A percentile compares a stretch with the other conserved stretches of the same genome.
Conservation (phyloP, 2,113 vertebrate genomes). For the Nymphicus hollandicus region DNA sequence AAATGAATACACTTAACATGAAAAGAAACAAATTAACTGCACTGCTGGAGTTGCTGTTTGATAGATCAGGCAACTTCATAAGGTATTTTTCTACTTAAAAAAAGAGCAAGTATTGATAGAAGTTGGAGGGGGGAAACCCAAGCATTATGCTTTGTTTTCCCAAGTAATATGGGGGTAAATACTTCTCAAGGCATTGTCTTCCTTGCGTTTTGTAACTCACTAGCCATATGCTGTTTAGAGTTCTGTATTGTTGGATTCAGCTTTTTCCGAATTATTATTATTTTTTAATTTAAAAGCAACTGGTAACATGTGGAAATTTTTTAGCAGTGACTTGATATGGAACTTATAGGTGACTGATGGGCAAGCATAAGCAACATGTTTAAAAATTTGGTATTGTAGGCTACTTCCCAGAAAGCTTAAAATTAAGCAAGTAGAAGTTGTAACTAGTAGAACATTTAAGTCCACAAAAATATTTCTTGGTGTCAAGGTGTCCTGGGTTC, state of each 20-base stretch:
- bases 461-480: neutral
- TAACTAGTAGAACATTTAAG: neutral
- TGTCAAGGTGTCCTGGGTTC: neutral
- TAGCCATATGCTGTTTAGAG: neutral
- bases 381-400: neutral
- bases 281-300: neutral
- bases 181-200: neutral
- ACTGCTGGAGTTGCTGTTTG: neutral
- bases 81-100: neutral
- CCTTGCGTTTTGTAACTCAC: neutral
- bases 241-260: neutral
- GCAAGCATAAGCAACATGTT: neutral
- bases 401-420: neutral
- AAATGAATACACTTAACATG: neutral
- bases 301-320: neutral
- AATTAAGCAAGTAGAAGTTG: neutral
- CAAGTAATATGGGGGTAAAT: neutral
- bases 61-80: neutral
- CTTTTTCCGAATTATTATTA: neutral
- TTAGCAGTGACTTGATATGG: neutral
- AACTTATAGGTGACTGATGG: neutral
- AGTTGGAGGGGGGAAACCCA: neutral
- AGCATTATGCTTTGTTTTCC: neutral
- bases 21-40: neutral
- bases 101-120: neutral